Conservation (phyloP, 2,113 vertebrate genomes). For the Rhynchomys soricoides region DNA sequence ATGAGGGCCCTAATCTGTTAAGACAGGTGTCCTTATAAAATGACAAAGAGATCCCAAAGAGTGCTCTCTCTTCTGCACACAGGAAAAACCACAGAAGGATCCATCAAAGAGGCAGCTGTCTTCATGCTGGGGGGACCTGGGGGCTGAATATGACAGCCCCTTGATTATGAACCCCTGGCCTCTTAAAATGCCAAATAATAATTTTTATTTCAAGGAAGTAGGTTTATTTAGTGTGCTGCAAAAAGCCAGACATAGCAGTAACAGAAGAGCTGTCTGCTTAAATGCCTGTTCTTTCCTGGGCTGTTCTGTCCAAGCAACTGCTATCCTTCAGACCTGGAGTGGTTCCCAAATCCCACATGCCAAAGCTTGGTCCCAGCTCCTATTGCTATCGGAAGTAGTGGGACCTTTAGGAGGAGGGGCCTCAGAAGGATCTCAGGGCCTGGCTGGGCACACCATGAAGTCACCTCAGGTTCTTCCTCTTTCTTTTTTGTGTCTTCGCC, state of each 20-base stretch:
- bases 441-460: background rate
- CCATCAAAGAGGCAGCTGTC: background rate
- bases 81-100: background rate
- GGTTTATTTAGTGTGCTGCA: background rate
- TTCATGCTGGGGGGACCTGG: background rate
- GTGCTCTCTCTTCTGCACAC: background rate
- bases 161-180: background rate
- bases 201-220: background rate
- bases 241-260: background rate
- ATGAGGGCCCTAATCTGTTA: background rate
- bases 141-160: background rate
- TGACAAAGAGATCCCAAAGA: background rate
- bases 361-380: too few species aligned
- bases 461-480: background rate
- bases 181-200: background rate
- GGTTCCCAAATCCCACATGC: background rate
- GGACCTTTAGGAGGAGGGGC: background rate
- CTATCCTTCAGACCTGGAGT: background rate
- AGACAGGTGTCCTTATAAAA: background rate
- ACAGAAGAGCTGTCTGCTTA: background rate
- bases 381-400: background rate
- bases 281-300: background rate
- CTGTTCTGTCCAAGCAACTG: background rate
- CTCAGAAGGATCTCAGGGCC: background rate
- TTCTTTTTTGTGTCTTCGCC: background rate